Base-by-base conservation (phyloP, 2,888 invertebrate genomes). In the Lobophora halterata region DNA sequence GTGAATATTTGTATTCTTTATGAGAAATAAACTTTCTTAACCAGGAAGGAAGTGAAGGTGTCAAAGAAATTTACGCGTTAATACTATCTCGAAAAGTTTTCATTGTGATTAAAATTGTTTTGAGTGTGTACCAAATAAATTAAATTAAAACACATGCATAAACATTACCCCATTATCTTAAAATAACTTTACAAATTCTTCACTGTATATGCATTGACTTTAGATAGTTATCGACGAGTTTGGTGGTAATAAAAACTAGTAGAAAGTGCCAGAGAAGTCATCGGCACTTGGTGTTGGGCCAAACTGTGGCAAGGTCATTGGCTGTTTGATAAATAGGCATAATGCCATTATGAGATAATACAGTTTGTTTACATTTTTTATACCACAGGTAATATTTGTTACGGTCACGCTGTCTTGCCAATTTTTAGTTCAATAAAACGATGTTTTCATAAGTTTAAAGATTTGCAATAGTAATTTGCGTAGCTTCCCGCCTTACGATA, bases 301-400 rank as follows among this genome's bases (percentile, higher is more conserved):
- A 81, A 82, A 71, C 69, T 72, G 80, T 68, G 74, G 71, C 85
- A 86, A 86, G 86, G 85, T 85, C 83, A 69, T 65, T 58, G 67
- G 62, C 67, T 70, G 68, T 77, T 78, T 76, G 78, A 79, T 81
- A 82, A 50, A 81, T 76, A 76, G 72, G 60, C 64, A 67, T 71
- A 66, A 69, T 76, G 29, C 39, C 46, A 43, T 46, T 48, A 48
- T 53, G 74, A 78, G 70, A 71, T 80, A 80, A 80, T 68, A 56
- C 58, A 63, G 63, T 81, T 83, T 85, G 79, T 82, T 81, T 82
- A 75, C 76, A 56, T 71, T 80, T 81, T 79, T 77, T 64, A 52
- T 44, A 29, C 26, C n/a, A n/a, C n/a, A n/a, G 33, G 20, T 19
- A 27, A n/a, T 7, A 13, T 33, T 19, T 5, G 6, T 11, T 12